Conservation (phyloP, 2,888 invertebrate species). For the Catocala sponsa region DNA sequence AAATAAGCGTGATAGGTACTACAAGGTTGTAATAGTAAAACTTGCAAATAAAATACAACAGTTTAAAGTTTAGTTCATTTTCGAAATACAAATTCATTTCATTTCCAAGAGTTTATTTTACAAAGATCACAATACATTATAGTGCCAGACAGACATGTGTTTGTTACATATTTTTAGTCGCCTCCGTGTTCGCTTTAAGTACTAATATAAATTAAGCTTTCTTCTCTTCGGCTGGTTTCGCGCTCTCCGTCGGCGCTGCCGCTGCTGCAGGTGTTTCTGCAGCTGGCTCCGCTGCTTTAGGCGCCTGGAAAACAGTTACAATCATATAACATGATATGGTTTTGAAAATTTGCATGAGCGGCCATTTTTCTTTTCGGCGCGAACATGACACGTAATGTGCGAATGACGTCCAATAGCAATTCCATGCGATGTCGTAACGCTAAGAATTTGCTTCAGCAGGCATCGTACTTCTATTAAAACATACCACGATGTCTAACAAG, state of each 20-base stretch:
- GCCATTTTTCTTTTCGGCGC: too few relatives aligned
- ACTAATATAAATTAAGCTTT: slow-evolving; percentile 45
- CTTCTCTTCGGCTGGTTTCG: slow-evolving; percentile 53
- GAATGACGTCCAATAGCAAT: too few relatives aligned
- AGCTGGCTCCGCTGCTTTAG: slow-evolving; percentile 40
- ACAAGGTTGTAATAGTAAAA: too few relatives aligned
- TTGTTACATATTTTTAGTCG: slow-evolving; percentile 32
- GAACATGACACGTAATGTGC: too few relatives aligned
- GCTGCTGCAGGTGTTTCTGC: slow-evolving; percentile 19
- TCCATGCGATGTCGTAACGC: too few relatives aligned
- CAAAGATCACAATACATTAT: slow-evolving; percentile 45
- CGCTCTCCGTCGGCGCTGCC: slow-evolving; percentile 25
- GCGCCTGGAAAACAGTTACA: slow-evolving; percentile 38
- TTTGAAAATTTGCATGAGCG: too few relatives aligned
- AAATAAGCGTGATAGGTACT: too few relatives aligned
- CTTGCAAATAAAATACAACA: neutral
- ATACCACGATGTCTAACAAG: too few relatives aligned
- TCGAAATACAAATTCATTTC: slow-evolving; percentile 15
- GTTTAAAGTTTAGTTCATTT: neutral
- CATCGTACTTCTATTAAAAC: too few relatives aligned
- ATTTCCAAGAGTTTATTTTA: slow-evolving; percentile 48
- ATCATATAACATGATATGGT: too few relatives aligned
- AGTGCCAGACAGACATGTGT: slow-evolving; percentile 31
- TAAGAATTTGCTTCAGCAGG: too few relatives aligned
- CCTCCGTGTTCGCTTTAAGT: slow-evolving; percentile 22